Conservation (phyloP, 2,888 invertebrate species). For the Cryptocephalus primarius region DNA sequence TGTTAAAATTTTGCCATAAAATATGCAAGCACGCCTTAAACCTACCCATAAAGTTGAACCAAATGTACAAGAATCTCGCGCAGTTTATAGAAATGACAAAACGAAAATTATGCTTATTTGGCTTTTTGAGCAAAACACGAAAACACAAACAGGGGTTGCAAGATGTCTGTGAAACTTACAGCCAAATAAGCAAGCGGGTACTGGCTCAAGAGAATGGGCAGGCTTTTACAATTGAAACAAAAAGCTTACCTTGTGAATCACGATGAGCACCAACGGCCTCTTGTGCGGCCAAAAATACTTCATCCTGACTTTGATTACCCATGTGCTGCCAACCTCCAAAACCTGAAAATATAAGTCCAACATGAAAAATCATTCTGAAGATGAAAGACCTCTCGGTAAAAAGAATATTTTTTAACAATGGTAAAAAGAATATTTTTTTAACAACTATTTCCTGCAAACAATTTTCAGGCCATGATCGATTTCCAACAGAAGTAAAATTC, state of each 20-base stretch:
- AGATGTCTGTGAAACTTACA: no score
- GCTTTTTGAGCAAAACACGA: not conserved
- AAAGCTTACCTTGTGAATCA: conserved; percentile 85
- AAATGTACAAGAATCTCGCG: conserved; percentile 8
- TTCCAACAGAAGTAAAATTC: no score
- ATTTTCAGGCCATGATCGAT: not conserved
- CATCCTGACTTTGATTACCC: conserved; percentile 71
- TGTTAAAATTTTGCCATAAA: conserved; percentile 34
- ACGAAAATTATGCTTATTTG: no score
- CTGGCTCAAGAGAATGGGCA: conserved; percentile 17
- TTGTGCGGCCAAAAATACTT: conserved; percentile 74
- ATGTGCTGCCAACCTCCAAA: conserved; percentile 72
- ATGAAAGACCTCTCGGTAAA: not conserved
- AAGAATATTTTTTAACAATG: not conserved
- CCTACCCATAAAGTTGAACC: conserved; percentile 17
- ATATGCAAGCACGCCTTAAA: conserved; percentile 22
- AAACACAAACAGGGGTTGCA: not conserved
- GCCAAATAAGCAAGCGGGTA: not conserved
- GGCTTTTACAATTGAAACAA: conserved; percentile 29
- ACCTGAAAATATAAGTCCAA: conserved; percentile 40
- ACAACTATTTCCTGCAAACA: no score
- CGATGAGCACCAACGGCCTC: conserved; percentile 67
- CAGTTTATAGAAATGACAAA: not conserved
- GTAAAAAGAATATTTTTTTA: no score
- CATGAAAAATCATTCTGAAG: not conserved